Evolutionary conservation across 1,140 invertebrate genomes (phyloP).

Genomic region (Schlechtendalia chinensis): DNA sequence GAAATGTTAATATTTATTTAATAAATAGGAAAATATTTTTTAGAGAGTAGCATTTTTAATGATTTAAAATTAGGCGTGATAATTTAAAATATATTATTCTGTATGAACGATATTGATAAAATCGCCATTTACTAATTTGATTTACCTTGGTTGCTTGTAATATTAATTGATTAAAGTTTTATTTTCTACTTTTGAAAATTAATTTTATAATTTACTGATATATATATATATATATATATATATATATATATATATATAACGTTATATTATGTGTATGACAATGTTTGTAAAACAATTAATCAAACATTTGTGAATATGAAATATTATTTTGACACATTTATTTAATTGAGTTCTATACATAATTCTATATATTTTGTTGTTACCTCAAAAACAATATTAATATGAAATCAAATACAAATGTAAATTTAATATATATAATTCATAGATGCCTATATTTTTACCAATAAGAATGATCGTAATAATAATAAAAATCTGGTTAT

Average conservation of each 20-base stretch:
- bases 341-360: neutral
- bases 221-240: neutral
- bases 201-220: constrained; percentile 34
- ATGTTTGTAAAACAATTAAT: constrained; percentile 31
- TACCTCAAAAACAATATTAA: constrained; percentile 8
- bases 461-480: too few species aligned
- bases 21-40: constrained; percentile 48
- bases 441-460: too few species aligned
- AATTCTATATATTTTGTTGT: neutral
- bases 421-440: neutral
- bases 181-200: constrained; percentile 46
- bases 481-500: too few species aligned
- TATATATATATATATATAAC: neutral
- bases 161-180: constrained; percentile 48
- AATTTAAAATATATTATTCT: neutral
- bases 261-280: constrained; percentile 1
- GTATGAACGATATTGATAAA: constrained; percentile 17
- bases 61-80: neutral
- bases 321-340: constrained; percentile 7
- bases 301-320: constrained; percentile 17
- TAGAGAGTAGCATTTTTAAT: constrained; percentile 44
- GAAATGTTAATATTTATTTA: constrained; percentile 44
- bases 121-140: constrained; percentile 38
- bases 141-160: constrained; percentile 24
- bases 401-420: neutral